Conservation (phyloP, 2,888 invertebrate species). For the Synergus japonicus region DNA sequence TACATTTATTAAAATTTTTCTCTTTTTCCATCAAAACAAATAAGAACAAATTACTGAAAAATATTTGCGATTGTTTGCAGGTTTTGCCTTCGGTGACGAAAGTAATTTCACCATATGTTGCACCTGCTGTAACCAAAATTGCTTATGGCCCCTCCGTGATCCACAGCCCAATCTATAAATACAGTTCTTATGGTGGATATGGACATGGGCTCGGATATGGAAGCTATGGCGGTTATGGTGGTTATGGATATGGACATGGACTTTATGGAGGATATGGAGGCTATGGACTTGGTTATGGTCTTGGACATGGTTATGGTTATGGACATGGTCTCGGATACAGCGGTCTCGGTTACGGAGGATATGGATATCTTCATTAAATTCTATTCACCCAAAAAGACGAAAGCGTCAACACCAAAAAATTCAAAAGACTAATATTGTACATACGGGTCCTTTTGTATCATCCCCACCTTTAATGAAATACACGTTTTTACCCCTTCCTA, state of each 20-base stretch:
- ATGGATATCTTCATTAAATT: constrained; percentile 47
- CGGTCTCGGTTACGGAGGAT: constrained; percentile 45
- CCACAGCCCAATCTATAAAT: constrained; percentile 50
- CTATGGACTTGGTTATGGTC: constrained; percentile 54
- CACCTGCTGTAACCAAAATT: constrained; percentile 64
- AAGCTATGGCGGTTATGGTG: constrained; percentile 57
- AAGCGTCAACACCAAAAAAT: constrained; percentile 35
- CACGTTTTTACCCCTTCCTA: constrained; percentile 37
- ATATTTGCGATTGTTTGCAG: constrained; percentile 34
- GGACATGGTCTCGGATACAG: constrained; percentile 52
- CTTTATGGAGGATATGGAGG: constrained; percentile 43
- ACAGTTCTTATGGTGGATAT: constrained; percentile 57
- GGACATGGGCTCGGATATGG: constrained; percentile 57
- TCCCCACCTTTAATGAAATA: constrained; percentile 23
- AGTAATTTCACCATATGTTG: constrained; percentile 62
- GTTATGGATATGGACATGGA: constrained; percentile 66
- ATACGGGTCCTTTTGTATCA: constrained; percentile 43
- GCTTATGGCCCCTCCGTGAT: constrained; percentile 61
- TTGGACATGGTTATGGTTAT: background rate
- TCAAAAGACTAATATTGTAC: constrained; percentile 48
- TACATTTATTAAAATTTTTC: constrained; percentile 48
- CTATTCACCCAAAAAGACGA: constrained; percentile 25
- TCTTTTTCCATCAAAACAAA: background rate
- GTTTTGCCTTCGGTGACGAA: constrained; percentile 64
- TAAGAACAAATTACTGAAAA: background rate